Evolutionary conservation across 2,888 invertebrate genomes (phyloP).

Genomic region (Phalangium opilio): DNA sequence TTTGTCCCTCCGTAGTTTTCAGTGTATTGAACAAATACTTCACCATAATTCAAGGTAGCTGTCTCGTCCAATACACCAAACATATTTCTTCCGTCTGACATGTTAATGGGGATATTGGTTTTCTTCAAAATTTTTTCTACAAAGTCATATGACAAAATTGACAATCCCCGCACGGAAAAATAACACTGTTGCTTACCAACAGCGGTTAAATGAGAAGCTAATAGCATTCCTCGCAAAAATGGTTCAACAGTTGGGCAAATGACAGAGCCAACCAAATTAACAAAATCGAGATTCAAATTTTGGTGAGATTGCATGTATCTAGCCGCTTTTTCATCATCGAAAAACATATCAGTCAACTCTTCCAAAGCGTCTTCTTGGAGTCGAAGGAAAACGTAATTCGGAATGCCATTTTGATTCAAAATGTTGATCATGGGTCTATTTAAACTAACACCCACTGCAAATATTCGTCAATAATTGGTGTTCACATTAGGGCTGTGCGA

Average conservation of each 20-base stretch:
- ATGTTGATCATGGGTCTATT: conserved; percentile 22
- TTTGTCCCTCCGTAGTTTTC: too few relatives aligned
- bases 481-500: too few relatives aligned
- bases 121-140: too few relatives aligned
- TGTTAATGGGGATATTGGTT: too few relatives aligned
- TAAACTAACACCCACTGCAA: conserved; percentile 19
- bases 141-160: too few relatives aligned
- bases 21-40: conserved; percentile 23
- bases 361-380: conserved; percentile 11
- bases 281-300: conserved; percentile 7
- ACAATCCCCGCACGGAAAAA: too few relatives aligned
- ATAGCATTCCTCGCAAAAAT: conserved; percentile 14
- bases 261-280: conserved; percentile 6
- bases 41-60: conserved; percentile 21
- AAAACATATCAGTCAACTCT: conserved; percentile 10
- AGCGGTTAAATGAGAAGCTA: too few relatives aligned
- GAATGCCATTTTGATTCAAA: conserved; percentile 20
- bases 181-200: too few relatives aligned
- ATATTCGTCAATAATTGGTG: too few relatives aligned
- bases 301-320: conserved; percentile 3
- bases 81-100: conserved; percentile 22
- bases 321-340: conserved; percentile 8
- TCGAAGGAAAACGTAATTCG: conserved; percentile 13
- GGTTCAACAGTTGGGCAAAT: conserved; percentile 14
- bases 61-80: conserved; percentile 24